Conservation (phyloP, 2,797 vertebrate species). For the Muscicapa striata region DNA sequence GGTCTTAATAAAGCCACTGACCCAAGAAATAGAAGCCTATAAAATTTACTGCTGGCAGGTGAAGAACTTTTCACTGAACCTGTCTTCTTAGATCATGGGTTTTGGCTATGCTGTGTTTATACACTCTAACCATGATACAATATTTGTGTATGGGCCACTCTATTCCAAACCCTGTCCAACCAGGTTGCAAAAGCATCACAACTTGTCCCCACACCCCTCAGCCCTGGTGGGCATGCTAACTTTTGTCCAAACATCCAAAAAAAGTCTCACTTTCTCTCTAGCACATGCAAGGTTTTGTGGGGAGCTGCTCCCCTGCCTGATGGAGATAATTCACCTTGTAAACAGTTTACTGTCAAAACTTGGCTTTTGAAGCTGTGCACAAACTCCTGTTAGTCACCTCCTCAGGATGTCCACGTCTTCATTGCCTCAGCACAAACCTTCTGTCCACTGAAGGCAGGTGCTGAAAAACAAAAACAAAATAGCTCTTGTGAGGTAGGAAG, state of each 20-base stretch:
- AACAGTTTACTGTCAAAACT: neutral
- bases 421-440: neutral
- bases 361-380: neutral
- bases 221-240: neutral
- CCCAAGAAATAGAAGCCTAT: constrained; percentile 38
- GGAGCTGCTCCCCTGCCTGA: neutral
- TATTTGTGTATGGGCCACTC: neutral
- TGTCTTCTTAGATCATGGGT: neutral
- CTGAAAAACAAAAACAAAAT: neutral
- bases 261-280: neutral
- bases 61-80: constrained; percentile 16
- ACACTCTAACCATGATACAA: neutral
- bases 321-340: neutral
- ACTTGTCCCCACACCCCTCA: neutral
- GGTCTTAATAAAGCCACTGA: constrained; percentile 40
- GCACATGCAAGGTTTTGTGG: neutral
- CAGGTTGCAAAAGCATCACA: neutral
- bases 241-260: neutral
- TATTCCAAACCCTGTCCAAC: neutral
- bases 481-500: neutral
- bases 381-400: neutral
- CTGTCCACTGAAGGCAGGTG: neutral
- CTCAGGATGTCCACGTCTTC: neutral
- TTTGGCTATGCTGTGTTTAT: neutral
- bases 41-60: constrained; percentile 22